Base-by-base conservation (phyloP, 2,797 vertebrate genomes). In the Galago senegalensis region DNA sequence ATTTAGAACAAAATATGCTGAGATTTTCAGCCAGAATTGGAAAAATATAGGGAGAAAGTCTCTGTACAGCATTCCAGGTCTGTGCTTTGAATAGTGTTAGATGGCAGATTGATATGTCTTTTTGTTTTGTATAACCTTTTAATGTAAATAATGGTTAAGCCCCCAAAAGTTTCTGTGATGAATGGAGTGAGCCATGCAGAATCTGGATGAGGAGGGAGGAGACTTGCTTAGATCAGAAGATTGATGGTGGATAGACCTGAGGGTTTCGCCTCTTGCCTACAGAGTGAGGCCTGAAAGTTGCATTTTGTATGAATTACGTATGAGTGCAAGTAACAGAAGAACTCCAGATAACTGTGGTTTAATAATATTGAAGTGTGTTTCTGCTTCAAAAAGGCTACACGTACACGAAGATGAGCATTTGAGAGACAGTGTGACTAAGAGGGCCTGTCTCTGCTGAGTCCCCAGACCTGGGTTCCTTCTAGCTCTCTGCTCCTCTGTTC, bases 341-440 rank as follows among this genome's bases (percentile, higher is more conserved):
- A 75, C 61, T 58, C 16, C 56, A 80, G 40, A 87, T 43, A 88
- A 94, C n/a, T 7, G 17, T 67, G 69, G 31, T 25, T 58, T 93
- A 69, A 84, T 72, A 61, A 61, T 76, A 73, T 46, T 73, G 61
- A 70, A 49, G 21, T 69, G 79, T 89, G 75, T 88, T 95, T 86
- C 3, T 77, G 87, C 23, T 89, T 93, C 46, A 81, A 87, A 73
- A 89, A 79, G 3, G 18, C 18, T 14, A 25, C 83, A 34, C 77
- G 5, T 14, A 29, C 83, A n/a, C 84, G 8, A 63, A 93, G 17
- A 49, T 75, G 18, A 58, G 5, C 29, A 77, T 76, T 61, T 46
- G 60, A 85, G 21, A 76, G 14, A 84, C 79, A 58, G 43, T 25
- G 37, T 72, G 65, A 16, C 49, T 83, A 79, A 43, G 21, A 87